Base-by-base conservation (phyloP, 2,888 invertebrate genomes). In the Drosophila cognata region DNA sequence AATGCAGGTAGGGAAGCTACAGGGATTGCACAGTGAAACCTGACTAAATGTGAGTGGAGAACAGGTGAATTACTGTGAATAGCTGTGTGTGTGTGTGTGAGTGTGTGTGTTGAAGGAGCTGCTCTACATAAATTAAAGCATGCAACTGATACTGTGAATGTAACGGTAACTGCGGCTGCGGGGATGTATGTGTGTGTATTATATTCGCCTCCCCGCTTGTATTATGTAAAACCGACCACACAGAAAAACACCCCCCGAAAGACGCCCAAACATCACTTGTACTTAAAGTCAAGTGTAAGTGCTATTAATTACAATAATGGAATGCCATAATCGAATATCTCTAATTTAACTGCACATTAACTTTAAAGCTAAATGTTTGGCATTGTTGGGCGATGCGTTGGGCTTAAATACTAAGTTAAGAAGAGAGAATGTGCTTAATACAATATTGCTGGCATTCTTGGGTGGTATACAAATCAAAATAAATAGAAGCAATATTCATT, bases 51-150 rank as follows among this genome's bases (percentile, higher is more conserved):
- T 35, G 50, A 36, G 28, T 8, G 35, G 29, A 52, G 35, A 52
- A 13, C 43, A 56, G 56, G 43, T 72, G 58, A 58, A 58, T 71
- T 48, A 21, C 28, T 46, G 41, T 70, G 52, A 64, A 63, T 55
- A 29, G 36, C 11, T 35, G n/a, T 52, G 33, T 41, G 13, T 52
- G 28, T 7, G 13, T 53, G 38, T 69, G 18, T 52, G 29, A 29
- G 10, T 21, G 33, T 57, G 55, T 50, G 50, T 58, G 29, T 48
- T 48, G 36, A 21, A 43, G 55, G 50, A 35, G 53, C 41, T 62
- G 63, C 38, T 75, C 74, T 65, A 70, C 74, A 75, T 75, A 75
- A 75, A 75, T 75, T 75, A 75, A 75, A 61, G 64, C 55, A n/a
- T 55, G 55, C 50, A n/a, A 43, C 41, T 48, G 33, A 46, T 25